A percentile compares a stretch with the other conserved stretches of the same genome.
These are phyloP conservation scores for Seladonia tumulorum DNA, from an alignment of 2,888 invertebrate genomes.

Conservation along the genomic window DNA sequence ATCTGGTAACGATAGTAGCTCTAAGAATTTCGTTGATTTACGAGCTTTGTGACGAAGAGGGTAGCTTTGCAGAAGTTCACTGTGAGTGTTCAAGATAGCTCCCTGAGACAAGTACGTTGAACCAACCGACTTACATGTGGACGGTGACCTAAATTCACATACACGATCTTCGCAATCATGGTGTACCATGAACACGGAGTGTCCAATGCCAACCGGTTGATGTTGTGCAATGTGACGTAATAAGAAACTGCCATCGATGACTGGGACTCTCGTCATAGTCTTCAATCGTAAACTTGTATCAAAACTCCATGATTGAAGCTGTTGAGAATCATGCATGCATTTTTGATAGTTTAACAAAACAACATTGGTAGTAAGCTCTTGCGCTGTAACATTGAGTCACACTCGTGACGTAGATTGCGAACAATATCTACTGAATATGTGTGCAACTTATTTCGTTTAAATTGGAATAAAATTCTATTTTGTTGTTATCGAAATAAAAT, in stretches of 20 bases:
- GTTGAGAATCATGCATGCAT: neutral
- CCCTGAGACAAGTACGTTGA: constrained; percentile 31
- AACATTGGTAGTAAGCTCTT: too few species aligned
- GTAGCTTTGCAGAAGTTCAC: neutral
- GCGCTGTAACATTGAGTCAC: too few species aligned
- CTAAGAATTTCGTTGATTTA: neutral
- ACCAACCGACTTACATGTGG: constrained; percentile 44
- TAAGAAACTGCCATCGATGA: constrained; percentile 13
- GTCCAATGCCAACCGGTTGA: constrained; percentile 60
- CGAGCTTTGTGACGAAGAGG: neutral
- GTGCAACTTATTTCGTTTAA: too few species aligned
- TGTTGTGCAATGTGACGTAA: constrained; percentile 60
- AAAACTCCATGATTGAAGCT: neutral
- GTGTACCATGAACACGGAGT: constrained; percentile 31
- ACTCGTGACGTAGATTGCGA: too few species aligned
- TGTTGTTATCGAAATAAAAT: too few species aligned
- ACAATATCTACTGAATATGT: too few species aligned
- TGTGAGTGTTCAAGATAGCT: neutral
- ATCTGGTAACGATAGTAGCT: neutral
- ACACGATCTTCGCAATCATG: constrained; percentile 28
- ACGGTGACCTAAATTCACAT: constrained; percentile 55
- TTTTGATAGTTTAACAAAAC: neutral
- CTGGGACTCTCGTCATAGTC: constrained; percentile 3
- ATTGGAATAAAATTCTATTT: too few species aligned
- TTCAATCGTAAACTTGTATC: constrained; percentile 6